Evolutionary conservation across 2,888 invertebrate species (phyloP), one percentile per base, ranked within the genome.

Genomic region (Troides helena): DNA sequence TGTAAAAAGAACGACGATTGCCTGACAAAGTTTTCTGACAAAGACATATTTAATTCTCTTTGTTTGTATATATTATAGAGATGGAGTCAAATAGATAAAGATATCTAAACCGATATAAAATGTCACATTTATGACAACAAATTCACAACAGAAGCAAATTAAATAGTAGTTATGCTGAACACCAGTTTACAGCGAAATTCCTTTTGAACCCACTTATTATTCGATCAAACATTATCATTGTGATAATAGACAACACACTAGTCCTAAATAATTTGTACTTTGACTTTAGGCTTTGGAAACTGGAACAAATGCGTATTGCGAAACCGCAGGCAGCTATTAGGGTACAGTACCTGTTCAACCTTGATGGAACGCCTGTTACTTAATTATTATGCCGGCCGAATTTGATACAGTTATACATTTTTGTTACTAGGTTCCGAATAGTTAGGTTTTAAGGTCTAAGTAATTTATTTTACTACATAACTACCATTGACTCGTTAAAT

Each of bases 381-480:
- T 91, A 92, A 92, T 92, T 92, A 92, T 88, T 88, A 90, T 92
- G 88, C 91, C 75, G 87, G 87, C 91, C 91, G 83, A 92, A 74
- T 70, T 76, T 74, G 82, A 72, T 74, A 72, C 71, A 72, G 74
- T 67, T 71, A 69, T 72, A 73, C 68, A 74, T 72, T 74, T 74
- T 74, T 71, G 74, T 70, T 70, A 60, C 71, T 71, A 70, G 70
- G 68, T 62, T 62, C 69, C 70, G 69, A 71, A 71, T 61, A 70
- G 56, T 70, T 70, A 67, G 46, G 58, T 56, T 70, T 64, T 64
- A 67, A 67, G 70, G 67, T 63, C 67, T 70, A 67, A 67, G 67
- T 65, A 67, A 70, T 70, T 70, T 67, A 67, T 67, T 64, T 43
- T 64, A 43, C 53, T 64, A 64, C 60, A 67, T 61, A 70, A 70